A percentile compares a stretch with the other conserved stretches of the same genome.
Conservation (phyloP, 1,140 invertebrate genomes). For the Euura lappo region DNA sequence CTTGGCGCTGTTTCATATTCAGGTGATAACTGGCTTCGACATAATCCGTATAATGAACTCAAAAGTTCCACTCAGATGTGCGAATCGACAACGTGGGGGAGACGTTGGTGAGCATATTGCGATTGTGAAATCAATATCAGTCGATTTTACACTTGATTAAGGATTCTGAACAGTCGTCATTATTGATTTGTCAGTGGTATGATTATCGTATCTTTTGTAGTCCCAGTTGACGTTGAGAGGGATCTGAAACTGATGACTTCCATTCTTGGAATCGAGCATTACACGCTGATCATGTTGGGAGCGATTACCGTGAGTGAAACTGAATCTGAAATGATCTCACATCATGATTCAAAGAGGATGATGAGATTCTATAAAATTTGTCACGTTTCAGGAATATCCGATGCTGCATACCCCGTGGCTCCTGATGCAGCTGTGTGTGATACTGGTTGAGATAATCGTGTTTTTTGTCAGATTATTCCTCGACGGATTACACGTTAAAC, state of each 20-base stretch:
- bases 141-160: no score
- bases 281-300: constrained; percentile 52
- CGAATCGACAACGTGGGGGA: constrained; percentile 17
- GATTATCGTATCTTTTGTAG: constrained; percentile 21
- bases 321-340: neutral
- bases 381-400: constrained; percentile 46
- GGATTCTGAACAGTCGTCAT: no score
- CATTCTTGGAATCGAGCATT: constrained; percentile 56
- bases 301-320: constrained; percentile 46
- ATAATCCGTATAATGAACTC: constrained; percentile 48
- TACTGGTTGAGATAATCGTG: constrained; percentile 52
- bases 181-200: no score
- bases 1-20: neutral
- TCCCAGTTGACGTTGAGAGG: constrained; percentile 46
- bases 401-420: constrained; percentile 56
- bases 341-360: no score
- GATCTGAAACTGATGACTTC: constrained; percentile 56
- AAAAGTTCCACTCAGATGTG: constrained; percentile 32
- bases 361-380: no score
- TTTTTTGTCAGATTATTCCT: constrained; percentile 49
- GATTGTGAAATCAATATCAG: neutral
- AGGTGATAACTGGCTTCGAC: constrained; percentile 51
- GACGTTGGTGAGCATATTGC: constrained; percentile 26
- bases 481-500: constrained; percentile 50
- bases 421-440: constrained; percentile 56